These are phyloP conservation scores for Philonicus albiceps DNA, from an alignment of 2,888 invertebrate genomes.

Conservation along the genomic window DNA sequence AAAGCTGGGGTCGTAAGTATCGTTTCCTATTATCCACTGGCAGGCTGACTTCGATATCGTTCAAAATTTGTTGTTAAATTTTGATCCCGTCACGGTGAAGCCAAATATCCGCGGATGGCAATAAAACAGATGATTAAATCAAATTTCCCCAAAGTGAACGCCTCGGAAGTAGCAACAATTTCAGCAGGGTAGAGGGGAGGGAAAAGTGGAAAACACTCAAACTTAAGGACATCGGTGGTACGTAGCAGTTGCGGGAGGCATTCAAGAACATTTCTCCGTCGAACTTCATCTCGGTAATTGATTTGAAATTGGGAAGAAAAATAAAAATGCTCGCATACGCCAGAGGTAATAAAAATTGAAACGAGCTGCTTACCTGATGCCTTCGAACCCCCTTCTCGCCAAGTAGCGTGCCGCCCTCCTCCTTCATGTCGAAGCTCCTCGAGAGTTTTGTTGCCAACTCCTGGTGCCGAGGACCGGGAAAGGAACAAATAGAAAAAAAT, in stretches of 20 bases:
- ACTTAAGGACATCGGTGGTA: background rate
- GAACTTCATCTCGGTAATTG: background rate
- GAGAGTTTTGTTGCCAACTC: slow-evolving; percentile 88
- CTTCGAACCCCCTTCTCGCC: slow-evolving; percentile 74
- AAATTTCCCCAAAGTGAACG: background rate
- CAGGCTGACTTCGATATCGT: background rate
- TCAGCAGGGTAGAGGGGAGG: too few species aligned
- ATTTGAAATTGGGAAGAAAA: background rate
- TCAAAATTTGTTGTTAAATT: background rate
- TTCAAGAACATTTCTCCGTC: background rate
- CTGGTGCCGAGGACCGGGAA: slow-evolving; percentile 60
- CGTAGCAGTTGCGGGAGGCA: background rate
- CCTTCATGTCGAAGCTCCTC: slow-evolving; percentile 88
- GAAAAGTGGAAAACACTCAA: background rate
- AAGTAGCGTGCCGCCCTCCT: slow-evolving; percentile 77
- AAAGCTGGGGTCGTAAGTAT: background rate
- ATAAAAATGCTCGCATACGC: background rate
- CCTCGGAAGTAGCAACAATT: background rate
- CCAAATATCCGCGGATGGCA: background rate
- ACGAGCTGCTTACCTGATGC: slow-evolving; percentile 66
- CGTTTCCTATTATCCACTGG: background rate
- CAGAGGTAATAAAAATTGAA: slow-evolving; percentile 33
- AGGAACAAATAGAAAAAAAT: background rate
- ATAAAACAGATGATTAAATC: background rate
- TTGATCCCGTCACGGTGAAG: background rate